Conservation (phyloP, 2,797 vertebrate species). For the Thunnus albacares region DNA sequence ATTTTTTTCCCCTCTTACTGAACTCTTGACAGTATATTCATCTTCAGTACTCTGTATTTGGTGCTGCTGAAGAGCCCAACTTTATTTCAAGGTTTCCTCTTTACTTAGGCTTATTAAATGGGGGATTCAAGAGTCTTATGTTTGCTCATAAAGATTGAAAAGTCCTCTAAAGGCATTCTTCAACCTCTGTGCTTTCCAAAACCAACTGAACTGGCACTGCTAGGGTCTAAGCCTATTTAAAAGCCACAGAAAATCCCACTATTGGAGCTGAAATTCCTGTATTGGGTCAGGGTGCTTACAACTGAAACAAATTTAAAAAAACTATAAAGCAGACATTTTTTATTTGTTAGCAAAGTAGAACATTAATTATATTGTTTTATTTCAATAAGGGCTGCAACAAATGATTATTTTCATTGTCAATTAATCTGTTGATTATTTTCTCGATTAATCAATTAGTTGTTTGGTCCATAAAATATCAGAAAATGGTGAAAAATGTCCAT, state of each 20-base stretch:
- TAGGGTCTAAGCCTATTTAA: constrained; percentile 69
- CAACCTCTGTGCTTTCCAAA: constrained; percentile 43
- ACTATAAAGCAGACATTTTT: constrained; percentile 17
- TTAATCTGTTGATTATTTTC: too few species aligned
- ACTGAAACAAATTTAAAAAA: constrained; percentile 16
- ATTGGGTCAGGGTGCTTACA: constrained; percentile 28
- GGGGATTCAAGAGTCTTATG: constrained; percentile 25
- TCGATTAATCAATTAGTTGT: too few species aligned
- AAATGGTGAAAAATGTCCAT: too few species aligned
- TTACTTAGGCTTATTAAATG: constrained; percentile 17
- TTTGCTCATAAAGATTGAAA: constrained; percentile 31
- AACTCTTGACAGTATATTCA: neutral
- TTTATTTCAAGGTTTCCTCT: constrained; percentile 31
- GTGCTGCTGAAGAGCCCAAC: neutral
- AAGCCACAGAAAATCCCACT: constrained; percentile 70
- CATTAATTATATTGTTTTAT: too few species aligned
- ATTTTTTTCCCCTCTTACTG: neutral
- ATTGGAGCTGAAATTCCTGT: constrained; percentile 41
- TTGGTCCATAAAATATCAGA: too few species aligned
- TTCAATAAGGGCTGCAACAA: too few species aligned
- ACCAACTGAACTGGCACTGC: constrained; percentile 48
- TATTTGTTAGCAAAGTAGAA: neutral
- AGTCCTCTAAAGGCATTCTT: constrained; percentile 47
- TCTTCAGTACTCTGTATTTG: neutral
- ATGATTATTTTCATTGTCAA: too few species aligned